A percentile compares a stretch with the other conserved stretches of the same genome.
These are phyloP conservation scores for Cotesia typhae DNA, from an alignment of 1,140 invertebrate genomes.

Conservation along the genomic window DNA sequence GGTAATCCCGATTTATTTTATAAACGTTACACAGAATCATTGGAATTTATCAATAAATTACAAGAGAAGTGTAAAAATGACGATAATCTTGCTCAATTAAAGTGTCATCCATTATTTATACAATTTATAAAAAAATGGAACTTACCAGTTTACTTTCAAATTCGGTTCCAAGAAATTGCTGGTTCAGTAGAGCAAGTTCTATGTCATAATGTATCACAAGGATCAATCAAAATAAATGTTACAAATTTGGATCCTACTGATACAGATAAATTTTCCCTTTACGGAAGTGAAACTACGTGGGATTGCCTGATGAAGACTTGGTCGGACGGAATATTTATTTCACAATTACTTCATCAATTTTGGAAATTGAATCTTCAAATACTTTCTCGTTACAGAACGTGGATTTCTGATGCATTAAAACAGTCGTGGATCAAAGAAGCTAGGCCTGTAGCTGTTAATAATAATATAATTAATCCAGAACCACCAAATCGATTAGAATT, in stretches of 20 bases:
- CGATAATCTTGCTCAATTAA: constrained; percentile 68
- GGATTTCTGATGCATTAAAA: constrained; percentile 68
- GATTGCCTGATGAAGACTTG: constrained; percentile 75
- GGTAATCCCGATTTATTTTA: constrained; percentile 91
- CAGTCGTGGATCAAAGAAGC: constrained; percentile 47
- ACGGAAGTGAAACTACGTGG: constrained; percentile 68
- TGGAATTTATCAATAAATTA: constrained; percentile 81
- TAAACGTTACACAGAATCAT: constrained; percentile 81
- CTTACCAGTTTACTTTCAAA: constrained; percentile 94
- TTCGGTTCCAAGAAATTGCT: constrained; percentile 91
- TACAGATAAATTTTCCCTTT: constrained; percentile 63
- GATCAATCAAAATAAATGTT: constrained; percentile 50
- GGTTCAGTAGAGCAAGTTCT: constrained; percentile 72
- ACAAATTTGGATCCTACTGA: constrained; percentile 43
- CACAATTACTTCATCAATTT: constrained; percentile 77
- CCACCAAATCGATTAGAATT: constrained; percentile 56
- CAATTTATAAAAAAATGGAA: constrained; percentile 89
- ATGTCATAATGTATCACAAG: constrained; percentile 54
- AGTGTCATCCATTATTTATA: constrained; percentile 73
- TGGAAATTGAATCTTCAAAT: constrained; percentile 89
- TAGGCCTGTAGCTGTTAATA: constrained; percentile 47
- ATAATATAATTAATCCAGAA: constrained; percentile 43
- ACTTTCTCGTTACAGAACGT: constrained; percentile 77
- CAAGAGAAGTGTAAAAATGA: constrained; percentile 72
- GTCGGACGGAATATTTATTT: constrained; percentile 77